Evolutionary conservation across 2,113 vertebrate species (phyloP).

Genomic region (Perognathus longimembris): DNA sequence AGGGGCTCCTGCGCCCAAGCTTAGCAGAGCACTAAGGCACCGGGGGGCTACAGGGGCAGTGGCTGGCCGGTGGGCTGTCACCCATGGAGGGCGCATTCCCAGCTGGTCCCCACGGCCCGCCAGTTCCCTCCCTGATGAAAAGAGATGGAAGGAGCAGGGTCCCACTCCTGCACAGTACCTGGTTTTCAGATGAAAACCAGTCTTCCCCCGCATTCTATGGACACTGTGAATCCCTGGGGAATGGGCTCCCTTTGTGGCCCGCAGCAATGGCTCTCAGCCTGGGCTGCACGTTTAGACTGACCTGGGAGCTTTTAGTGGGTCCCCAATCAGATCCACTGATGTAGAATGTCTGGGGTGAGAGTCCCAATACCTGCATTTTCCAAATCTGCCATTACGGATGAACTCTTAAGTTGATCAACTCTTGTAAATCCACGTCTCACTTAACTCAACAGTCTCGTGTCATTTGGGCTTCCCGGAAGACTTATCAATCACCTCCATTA

Average conservation of each 20-base stretch:
- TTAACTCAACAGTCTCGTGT: background rate
- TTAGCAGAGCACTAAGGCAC: background rate
- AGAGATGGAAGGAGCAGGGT: too few species aligned
- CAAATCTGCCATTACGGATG: background rate
- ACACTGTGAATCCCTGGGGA: background rate
- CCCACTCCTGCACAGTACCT: too few species aligned
- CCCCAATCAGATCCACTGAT: background rate
- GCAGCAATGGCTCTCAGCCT: background rate
- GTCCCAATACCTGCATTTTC: background rate
- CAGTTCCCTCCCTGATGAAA: background rate
- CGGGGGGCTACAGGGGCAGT: background rate
- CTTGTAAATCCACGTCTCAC: background rate
- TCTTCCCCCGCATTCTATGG: background rate
- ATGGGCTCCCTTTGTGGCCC: background rate
- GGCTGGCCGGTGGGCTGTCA: background rate
- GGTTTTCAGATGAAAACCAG: slow-evolving; percentile 34
- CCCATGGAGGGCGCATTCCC: slow-evolving; percentile 19
- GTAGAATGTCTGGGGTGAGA: background rate
- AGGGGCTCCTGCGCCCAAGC: too few species aligned
- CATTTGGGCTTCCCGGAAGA: slow-evolving; percentile 24
- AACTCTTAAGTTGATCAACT: background rate
- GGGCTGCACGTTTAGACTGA: background rate
- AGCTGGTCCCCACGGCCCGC: background rate
- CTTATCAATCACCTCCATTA: slow-evolving; percentile 41
- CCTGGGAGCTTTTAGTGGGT: background rate